Conservation (phyloP, 2,797 vertebrate species). For the Pseudochromis fuscus region DNA sequence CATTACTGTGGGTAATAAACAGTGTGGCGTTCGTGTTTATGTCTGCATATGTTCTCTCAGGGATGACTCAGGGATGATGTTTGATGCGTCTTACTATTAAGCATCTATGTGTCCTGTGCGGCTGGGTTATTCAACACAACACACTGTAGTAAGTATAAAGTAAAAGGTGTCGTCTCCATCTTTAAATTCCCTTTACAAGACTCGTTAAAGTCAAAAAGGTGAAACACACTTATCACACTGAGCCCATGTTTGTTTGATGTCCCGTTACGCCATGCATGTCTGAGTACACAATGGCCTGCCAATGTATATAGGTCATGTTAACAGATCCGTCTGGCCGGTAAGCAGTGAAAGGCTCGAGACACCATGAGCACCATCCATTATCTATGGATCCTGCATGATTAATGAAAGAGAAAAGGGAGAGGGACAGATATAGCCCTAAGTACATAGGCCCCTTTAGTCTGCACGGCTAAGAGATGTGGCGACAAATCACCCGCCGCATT, state of each 20-base stretch:
- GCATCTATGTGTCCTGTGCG: background rate
- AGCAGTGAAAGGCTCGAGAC: constrained; percentile 66
- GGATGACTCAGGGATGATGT: constrained; percentile 25
- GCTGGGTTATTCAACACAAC: background rate
- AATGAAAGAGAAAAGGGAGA: constrained; percentile 52
- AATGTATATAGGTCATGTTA: constrained; percentile 73
- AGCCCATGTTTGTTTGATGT: constrained; percentile 43
- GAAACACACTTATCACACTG: constrained; percentile 21
- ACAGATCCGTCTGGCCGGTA: constrained; percentile 70
- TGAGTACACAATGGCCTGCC: constrained; percentile 34
- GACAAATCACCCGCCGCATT: constrained; percentile 41
- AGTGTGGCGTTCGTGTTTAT: constrained; percentile 26
- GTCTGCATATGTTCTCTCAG: constrained; percentile 15
- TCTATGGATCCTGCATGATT: constrained; percentile 77
- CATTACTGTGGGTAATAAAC: background rate
- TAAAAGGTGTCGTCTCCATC: background rate
- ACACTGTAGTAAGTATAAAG: too few species aligned
- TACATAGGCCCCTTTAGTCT: constrained; percentile 47
- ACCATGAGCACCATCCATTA: constrained; percentile 71
- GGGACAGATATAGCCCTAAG: constrained; percentile 46
- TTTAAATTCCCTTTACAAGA: background rate
- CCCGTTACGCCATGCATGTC: constrained; percentile 37
- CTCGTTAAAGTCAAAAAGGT: constrained; percentile 1
- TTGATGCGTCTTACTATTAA: constrained; percentile 6
- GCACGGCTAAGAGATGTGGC: constrained; percentile 43